Evolutionary conservation across 1,140 invertebrate species (phyloP), one percentile per base, ranked within the genome.

Genomic region (Drepana arcuata): DNA sequence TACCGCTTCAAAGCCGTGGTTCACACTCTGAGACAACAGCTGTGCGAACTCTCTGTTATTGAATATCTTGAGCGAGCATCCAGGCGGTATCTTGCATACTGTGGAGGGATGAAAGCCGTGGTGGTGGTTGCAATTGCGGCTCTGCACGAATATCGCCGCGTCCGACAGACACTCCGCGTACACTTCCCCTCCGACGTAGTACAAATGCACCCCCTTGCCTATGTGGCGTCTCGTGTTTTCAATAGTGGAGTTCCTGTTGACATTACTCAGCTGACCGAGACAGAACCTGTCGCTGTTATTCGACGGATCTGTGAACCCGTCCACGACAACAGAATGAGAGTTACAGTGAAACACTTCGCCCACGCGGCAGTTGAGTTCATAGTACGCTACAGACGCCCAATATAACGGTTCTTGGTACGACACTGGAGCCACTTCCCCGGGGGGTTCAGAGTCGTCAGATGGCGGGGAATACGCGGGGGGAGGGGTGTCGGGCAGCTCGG

Each of bases 101-200:
- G 96, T 98, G 12, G 94, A 96, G 7, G 94, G 95, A 84, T 98
- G 95, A 85, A 98, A 98, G 51, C 95, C 93, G 53, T 97, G 95
- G 69, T 95, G 94, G 73, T 96, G 95, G 84, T 98, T 99, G 75
- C 95, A 98, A 70, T 98, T 98, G 24, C 96, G 88, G 29, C 95
- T 97, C 84, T 99, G 96, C 7, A 99, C 95, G 78, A 99, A 99
- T 54, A 99, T 97, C 16, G 95, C 94, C 16, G 93, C 94, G 75
- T 98, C 96, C 9, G 95, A 97, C 2, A 97, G 81, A 67, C 96
- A 98, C 73, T 98, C 95, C 0, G 95, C 96, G 84, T 98, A 99
- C 2, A 99, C 97, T 82, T 99, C 98, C 0, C 98, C 97, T 14
- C 95, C 96, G 11, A 99, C 96, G 66, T 99, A 99, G 84, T 99